Evolutionary conservation across 2,797 vertebrate genomes (phyloP).

Genomic region (Propithecus perrieri): DNA sequence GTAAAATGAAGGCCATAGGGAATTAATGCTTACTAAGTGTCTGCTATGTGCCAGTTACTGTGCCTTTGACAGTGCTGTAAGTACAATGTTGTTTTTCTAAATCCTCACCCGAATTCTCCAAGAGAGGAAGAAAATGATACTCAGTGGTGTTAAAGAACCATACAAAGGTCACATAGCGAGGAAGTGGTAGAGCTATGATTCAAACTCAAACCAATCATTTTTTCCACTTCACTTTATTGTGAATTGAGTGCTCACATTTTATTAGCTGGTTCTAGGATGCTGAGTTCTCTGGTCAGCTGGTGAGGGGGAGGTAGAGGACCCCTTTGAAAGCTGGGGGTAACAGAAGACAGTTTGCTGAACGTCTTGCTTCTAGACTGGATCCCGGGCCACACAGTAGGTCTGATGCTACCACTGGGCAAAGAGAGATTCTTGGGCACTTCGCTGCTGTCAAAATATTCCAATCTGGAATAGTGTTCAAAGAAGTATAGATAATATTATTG

Average conservation of each 20-base stretch:
- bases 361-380: background rate
- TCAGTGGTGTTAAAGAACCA: background rate
- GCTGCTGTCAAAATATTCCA: background rate
- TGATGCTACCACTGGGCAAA: background rate
- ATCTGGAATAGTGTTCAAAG: background rate
- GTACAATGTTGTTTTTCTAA: background rate
- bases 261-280: background rate
- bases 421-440: background rate
- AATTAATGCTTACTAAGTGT: background rate
- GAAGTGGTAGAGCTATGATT: background rate
- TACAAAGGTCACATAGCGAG: background rate
- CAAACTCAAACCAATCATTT: background rate
- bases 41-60: background rate
- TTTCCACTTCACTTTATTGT: background rate
- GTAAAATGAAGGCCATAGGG: too few species aligned
- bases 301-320: background rate
- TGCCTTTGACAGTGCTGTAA: background rate
- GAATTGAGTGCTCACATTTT: background rate
- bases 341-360: background rate
- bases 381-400: background rate
- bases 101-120: background rate
- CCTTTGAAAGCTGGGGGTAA: background rate
- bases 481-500: background rate
- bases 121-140: background rate
- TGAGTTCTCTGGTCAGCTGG: accelerated